A percentile compares a stretch with the other conserved stretches of the same genome.
Conservation (phyloP, 2,113 vertebrate species). For the Eira barbara region DNA sequence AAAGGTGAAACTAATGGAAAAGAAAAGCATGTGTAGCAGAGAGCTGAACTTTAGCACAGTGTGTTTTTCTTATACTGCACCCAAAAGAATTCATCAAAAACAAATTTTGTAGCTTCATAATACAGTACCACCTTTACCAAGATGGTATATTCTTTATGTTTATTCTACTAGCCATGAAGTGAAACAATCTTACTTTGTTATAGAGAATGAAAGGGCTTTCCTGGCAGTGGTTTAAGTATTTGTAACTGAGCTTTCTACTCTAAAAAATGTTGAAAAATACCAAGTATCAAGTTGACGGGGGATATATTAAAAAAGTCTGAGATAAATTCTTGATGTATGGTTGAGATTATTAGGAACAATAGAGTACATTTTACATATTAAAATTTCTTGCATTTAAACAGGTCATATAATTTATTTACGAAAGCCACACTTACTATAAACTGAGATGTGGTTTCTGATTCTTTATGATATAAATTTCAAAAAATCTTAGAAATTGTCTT, state of each 20-base stretch:
- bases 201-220: slow-evolving; percentile 10
- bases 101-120: slow-evolving; percentile 28
- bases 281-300: background rate
- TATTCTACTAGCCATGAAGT: background rate
- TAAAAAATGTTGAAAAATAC: slow-evolving; percentile 18
- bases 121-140: slow-evolving; percentile 15
- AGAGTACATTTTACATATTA: background rate
- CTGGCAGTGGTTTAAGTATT: slow-evolving; percentile 45
- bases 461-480: slow-evolving; percentile 25
- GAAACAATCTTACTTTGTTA: slow-evolving; percentile 61
- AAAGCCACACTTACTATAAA: slow-evolving; percentile 1
- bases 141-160: slow-evolving; percentile 32
- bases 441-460: slow-evolving; percentile 30
- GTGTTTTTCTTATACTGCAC: background rate
- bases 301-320: background rate
- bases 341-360: background rate
- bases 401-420: background rate
- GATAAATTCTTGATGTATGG: background rate
- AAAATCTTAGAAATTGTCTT: slow-evolving; percentile 43
- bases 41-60: background rate
- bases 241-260: slow-evolving; percentile 33
- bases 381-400: slow-evolving; percentile 22
- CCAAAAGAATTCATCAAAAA: slow-evolving; percentile 34
- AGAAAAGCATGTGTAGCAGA: background rate
- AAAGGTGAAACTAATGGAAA: background rate